These are phyloP conservation scores for Clivina fossor DNA, from an alignment of 2,888 invertebrate species.

Conservation along the genomic window DNA sequence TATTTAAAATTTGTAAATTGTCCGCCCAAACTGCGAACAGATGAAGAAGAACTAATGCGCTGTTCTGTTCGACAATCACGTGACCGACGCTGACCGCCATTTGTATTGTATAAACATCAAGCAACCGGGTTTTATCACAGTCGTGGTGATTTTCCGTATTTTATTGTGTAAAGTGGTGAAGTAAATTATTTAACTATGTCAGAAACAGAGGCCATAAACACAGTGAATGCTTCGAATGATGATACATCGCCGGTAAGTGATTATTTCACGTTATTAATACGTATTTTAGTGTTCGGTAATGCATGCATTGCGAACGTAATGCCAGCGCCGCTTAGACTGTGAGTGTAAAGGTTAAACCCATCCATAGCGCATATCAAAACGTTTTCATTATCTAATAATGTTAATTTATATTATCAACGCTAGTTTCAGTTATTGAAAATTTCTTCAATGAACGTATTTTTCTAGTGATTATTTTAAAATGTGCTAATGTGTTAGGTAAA, in stretches of 20 bases:
- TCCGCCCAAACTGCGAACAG: conserved; percentile 4
- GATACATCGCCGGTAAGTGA: conserved; percentile 51
- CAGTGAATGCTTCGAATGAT: conserved; percentile 51
- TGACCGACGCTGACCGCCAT: conserved; percentile 67
- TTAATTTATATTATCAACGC: neutral
- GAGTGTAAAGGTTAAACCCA: conserved; percentile 46
- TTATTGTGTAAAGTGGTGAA: conserved; percentile 49
- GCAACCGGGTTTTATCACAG: conserved; percentile 56
- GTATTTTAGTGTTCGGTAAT: conserved; percentile 42
- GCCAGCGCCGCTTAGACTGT: conserved; percentile 49
- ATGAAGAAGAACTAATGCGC: conserved; percentile 4
- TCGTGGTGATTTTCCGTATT: conserved; percentile 50
- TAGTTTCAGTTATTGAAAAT: too few relatives aligned
- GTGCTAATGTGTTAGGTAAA: too few relatives aligned
- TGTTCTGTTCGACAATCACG: conserved; percentile 50
- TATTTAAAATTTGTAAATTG: conserved; percentile 17
- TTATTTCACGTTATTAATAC: conserved; percentile 32
- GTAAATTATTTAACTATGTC: conserved; percentile 49
- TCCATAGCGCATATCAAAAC: conserved; percentile 32
- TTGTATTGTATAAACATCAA: conserved; percentile 61
- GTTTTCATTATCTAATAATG: conserved; percentile 11
- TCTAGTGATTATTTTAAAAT: too few relatives aligned
- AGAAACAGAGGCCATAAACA: conserved; percentile 51
- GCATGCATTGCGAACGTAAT: conserved; percentile 53
- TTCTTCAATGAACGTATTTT: too few relatives aligned